Percentiles rank a stretch among this genome's conserved stretches.
Evolutionary conservation across 2,797 vertebrate genomes (phyloP).

Genomic region (Lophius americanus): DNA sequence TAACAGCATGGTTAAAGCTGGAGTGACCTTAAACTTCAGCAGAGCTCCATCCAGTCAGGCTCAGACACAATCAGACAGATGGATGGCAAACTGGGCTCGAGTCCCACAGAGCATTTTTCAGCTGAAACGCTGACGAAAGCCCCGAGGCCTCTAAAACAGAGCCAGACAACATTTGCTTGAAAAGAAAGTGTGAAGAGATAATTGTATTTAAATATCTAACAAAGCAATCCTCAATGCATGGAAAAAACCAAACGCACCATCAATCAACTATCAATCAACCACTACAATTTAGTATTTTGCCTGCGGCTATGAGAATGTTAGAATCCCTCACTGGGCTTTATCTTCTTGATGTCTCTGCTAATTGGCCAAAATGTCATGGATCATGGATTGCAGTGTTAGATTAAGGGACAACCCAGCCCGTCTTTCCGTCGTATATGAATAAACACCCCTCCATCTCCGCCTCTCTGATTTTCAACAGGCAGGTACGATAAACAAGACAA

Average conservation of each 20-base stretch:
- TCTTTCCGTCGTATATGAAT: slow-evolving; percentile 21
- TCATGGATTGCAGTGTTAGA: slow-evolving; percentile 1
- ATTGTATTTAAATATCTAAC: not conserved
- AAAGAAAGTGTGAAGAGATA: not conserved
- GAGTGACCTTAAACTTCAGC: not conserved
- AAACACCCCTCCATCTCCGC: slow-evolving; percentile 8
- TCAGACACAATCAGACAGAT: slow-evolving; percentile 17
- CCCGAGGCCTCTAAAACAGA: not conserved
- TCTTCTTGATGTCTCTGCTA: slow-evolving; percentile 18
- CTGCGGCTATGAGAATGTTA: too few species aligned
- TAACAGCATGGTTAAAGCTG: too few species aligned
- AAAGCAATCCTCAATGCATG: too few species aligned
- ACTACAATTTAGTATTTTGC: too few species aligned
- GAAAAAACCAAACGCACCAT: too few species aligned
- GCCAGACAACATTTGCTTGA: slow-evolving; percentile 8
- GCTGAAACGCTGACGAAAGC: slow-evolving; percentile 33
- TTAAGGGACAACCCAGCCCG: not conserved
- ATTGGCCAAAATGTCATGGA: slow-evolving; percentile 14
- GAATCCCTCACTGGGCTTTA: slow-evolving; percentile 5
- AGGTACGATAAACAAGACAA: slow-evolving; percentile 49
- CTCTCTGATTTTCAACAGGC: slow-evolving; percentile 29
- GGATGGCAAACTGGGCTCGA: slow-evolving; percentile 31
- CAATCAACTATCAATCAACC: too few species aligned
- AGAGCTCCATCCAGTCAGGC: slow-evolving; percentile 13
- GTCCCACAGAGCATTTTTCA: slow-evolving; percentile 29